These are phyloP conservation scores for Cydia splendana DNA, from an alignment of 1,140 invertebrate species.

Conservation along the genomic window DNA sequence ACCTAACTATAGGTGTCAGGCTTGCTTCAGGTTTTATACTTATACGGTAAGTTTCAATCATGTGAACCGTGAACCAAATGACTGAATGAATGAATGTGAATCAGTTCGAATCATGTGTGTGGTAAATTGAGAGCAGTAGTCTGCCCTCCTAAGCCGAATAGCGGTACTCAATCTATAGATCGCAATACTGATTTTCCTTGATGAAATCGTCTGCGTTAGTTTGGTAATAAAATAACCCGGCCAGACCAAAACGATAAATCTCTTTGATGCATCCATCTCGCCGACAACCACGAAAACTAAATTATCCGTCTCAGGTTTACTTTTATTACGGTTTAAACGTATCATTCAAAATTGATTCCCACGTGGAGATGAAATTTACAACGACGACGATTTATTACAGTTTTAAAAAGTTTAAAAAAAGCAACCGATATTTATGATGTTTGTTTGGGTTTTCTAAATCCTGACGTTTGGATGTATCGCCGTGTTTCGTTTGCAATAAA, in stretches of 20 bases:
- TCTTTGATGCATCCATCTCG: conserved; percentile 51
- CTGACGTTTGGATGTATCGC: conserved; percentile 21
- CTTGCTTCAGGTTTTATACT: too few relatives aligned
- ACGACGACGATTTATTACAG: conserved; percentile 3
- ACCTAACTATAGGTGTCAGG: too few relatives aligned
- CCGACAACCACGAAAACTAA: background rate
- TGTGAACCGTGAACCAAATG: too few relatives aligned
- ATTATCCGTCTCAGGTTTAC: conserved; percentile 24
- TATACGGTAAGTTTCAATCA: too few relatives aligned
- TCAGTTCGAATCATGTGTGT: too few relatives aligned
- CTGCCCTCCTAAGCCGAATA: too few relatives aligned
- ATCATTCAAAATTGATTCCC: conserved; percentile 18
- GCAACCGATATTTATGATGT: background rate
- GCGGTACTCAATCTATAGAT: too few relatives aligned
- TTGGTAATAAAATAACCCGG: background rate
- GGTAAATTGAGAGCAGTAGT: too few relatives aligned
- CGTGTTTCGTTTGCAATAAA: conserved; percentile 26
- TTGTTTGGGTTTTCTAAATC: conserved; percentile 7
- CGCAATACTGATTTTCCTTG: background rate
- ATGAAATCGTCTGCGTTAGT: background rate
- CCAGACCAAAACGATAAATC: conserved; percentile 40
- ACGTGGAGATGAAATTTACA: conserved; percentile 25
- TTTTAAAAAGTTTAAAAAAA: background rate
- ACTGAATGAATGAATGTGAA: too few relatives aligned
- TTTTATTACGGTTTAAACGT: conserved; percentile 27